phyloP scores from a whole-genome alignment of 2,888 invertebrate genomes.

The Thera obeliscata region DNA sequence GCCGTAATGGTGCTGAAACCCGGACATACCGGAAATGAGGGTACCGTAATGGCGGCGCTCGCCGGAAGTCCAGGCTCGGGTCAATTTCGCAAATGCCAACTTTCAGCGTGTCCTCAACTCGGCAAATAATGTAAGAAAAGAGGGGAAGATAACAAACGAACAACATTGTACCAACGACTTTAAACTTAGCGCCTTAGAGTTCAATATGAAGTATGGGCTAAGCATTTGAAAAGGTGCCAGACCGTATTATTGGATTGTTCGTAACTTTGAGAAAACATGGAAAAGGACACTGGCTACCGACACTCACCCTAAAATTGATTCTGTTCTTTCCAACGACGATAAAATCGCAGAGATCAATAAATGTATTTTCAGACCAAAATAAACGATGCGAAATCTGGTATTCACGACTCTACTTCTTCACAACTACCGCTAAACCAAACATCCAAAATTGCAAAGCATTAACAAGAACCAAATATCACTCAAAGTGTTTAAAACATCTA shows the following conservation, averaged over 20 bases:
- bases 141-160: slow-evolving; percentile 42
- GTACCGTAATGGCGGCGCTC: slow-evolving; percentile 61
- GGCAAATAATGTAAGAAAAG: slow-evolving; percentile 57
- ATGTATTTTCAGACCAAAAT: slow-evolving; percentile 1
- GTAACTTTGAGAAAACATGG: slow-evolving; percentile 38
- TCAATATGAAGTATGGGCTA: slow-evolving; percentile 5
- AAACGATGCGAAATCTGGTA: not conserved
- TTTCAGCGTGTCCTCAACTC: slow-evolving; percentile 54
- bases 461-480: not conserved
- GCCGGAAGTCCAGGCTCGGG: slow-evolving; percentile 61
- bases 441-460: not conserved
- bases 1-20: slow-evolving; percentile 51
- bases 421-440: not conserved
- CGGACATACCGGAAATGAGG: slow-evolving; percentile 66
- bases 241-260: slow-evolving; percentile 42
- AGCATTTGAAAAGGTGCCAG: slow-evolving; percentile 35
- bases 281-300: slow-evolving; percentile 29
- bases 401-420: not conserved
- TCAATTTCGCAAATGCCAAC: slow-evolving; percentile 52
- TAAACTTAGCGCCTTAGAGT: slow-evolving; percentile 25
- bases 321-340: slow-evolving; percentile 15
- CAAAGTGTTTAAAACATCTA: too few relatives aligned
- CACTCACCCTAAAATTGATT: slow-evolving; percentile 23
- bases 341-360: not conserved
- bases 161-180: slow-evolving; percentile 20